Base-by-base conservation (phyloP, 2,113 vertebrate species). In the Sebastes fasciatus region DNA sequence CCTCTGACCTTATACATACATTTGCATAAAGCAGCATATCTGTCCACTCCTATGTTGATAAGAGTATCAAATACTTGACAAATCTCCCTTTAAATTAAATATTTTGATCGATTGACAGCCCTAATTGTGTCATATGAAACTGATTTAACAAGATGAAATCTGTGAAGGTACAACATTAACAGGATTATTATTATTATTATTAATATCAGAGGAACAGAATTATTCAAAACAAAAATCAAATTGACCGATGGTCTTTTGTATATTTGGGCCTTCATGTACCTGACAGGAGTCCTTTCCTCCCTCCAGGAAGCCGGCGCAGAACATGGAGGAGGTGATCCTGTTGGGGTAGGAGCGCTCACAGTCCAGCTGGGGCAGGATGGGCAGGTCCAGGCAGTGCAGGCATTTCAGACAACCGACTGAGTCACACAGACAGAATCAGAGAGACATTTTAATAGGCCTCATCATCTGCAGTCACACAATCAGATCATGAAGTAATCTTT, bases 261-360 rank as follows among this genome's bases (percentile, higher is more conserved):
- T 51, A 51, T 19, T 52, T 69, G 14, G 6, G 23, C 48, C 34
- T 34, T 34, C 34, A 34, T 3, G 17, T 63, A 94, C 96, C 95
- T 96, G 94, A n/a, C 96, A 96, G 54, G 95, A 94, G 83, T 96
- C 95, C 62, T 95, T 95, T 3, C 95, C 96, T 1, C 95, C 95
- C 69, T 96, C 92, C 2, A 86, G 10, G 11, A 88, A 93, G 11
- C 95, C 95, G 0, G 95, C 93, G 6, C 95, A 96, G 77, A 96
- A 91, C 95, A 96, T 96, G 88, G 91, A 93, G 14, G 52, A 5
- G 0, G 95, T 95, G 91, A 96, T 94, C 64, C 84, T 90, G 40
- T 92, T 84, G 0, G 95, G 95, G 64, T 96, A 96, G 69, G 89
- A 86, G 0, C 64, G 49, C 0, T 40, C 91, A 42, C 95, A 96